Evolutionary conservation across 2,888 invertebrate genomes (phyloP), one percentile per base, ranked within the genome.

Genomic region (Tortrix viridana): DNA sequence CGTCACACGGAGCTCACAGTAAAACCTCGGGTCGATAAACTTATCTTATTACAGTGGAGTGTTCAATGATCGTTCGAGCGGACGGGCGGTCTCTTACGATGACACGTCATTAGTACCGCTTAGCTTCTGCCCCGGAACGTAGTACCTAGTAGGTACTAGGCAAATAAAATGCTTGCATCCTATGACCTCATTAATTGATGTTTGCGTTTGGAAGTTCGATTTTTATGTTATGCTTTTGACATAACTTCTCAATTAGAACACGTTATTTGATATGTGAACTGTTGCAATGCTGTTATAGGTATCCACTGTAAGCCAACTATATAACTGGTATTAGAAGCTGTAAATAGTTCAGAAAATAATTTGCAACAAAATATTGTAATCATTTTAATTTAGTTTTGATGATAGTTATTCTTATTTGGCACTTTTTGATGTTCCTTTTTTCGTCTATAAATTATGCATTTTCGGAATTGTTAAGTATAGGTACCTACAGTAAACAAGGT

Each of bases 41-140:
- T 84, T 84, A 86, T 82, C 80, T 84, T 84, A 86, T 82, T 85
- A 84, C 80, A 71, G 73, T 72, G 76, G 76, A 82, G 83, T 82
- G 78, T 81, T 79, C 82, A 77, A 75, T 78, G 83, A 79, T 81
- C 77, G 78, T 68, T 67, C 79, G 77, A 75, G 78, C 75, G 80
- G 80, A 81, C 79, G 81, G 79, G 75, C 73, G 76, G 63, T 65
- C 68, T 68, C 77, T 69, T 74, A 72, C 80, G 76, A 84, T 86
- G 85, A 85, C 82, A 77, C 79, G 78, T 80, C 81, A 83, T 85
- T 82, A 81, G 76, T 75, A 70, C 74, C 71, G 61, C 65, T 69
- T 61, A 71, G 71, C 68, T 70, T 67, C 72, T 67, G 72, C 16
- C 63, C 53, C 58, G 58, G 63, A 58, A 48, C 57, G 57, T 58